phyloP scores from a whole-genome alignment of 2,888 invertebrate species.

The Melanostoma scalare region DNA sequence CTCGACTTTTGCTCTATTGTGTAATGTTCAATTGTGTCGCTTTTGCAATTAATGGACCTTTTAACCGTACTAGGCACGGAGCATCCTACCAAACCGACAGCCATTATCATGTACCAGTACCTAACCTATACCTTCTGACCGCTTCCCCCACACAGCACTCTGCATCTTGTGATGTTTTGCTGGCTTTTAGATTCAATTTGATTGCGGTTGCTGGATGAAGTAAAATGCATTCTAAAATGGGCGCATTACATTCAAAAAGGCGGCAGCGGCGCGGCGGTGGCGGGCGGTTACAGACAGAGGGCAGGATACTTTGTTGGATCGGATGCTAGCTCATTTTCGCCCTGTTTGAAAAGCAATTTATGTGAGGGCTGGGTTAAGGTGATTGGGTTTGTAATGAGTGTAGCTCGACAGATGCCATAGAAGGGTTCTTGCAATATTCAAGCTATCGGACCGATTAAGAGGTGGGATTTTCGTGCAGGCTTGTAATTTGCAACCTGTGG shows the following conservation, averaged over 20 bases:
- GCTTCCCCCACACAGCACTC: neutral
- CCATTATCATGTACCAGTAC: slow-evolving; percentile 28
- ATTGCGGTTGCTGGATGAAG: slow-evolving; percentile 55
- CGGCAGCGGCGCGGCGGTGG: slow-evolving; percentile 6
- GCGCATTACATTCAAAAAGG: slow-evolving; percentile 44
- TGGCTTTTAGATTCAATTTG: slow-evolving; percentile 60
- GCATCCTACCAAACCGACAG: slow-evolving; percentile 25
- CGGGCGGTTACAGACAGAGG: neutral
- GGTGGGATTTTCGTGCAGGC: neutral
- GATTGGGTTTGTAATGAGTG: neutral
- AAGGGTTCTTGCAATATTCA: slow-evolving; percentile 50
- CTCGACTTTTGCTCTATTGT: slow-evolving; percentile 45
- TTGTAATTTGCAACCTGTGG: slow-evolving; percentile 36
- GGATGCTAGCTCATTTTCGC: slow-evolving; percentile 17
- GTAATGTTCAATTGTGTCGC: slow-evolving; percentile 48
- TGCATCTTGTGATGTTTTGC: slow-evolving; percentile 38
- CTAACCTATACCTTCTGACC: too few relatives aligned
- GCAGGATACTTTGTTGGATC: slow-evolving; percentile 38
- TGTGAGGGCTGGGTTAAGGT: neutral
- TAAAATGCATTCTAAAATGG: slow-evolving; percentile 59
- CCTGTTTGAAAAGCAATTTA: neutral
- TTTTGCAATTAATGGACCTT: slow-evolving; percentile 56
- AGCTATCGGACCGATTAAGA: slow-evolving; percentile 21
- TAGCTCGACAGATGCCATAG: slow-evolving; percentile 44
- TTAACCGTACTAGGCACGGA: slow-evolving; percentile 30